phyloP scores from a whole-genome alignment of 2,113 vertebrate species.

The Psittacula cyanocephala region DNA sequence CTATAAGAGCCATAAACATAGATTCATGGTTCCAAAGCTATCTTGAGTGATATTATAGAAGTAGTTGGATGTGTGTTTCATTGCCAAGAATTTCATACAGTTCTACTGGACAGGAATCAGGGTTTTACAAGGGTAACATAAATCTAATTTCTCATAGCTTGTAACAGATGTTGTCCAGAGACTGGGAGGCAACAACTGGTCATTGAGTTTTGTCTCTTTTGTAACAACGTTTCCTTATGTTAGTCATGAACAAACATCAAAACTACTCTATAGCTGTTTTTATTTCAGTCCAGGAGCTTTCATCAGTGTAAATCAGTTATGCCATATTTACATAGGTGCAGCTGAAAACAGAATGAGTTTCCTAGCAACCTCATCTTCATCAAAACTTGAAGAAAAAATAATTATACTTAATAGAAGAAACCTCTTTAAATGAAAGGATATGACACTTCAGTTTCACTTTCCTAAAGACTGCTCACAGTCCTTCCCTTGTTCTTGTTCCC shows the following conservation, averaged over 20 bases:
- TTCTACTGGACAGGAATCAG: not conserved
- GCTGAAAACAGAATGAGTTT: not conserved
- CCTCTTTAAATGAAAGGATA: constrained; percentile 6
- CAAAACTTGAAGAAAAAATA: constrained; percentile 9
- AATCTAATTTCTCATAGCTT: not conserved
- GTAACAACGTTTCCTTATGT: not conserved
- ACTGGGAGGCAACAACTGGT: not conserved
- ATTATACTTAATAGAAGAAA: constrained; percentile 18
- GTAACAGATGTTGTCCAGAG: not conserved
- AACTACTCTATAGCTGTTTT: not conserved
- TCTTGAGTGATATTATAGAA: not conserved
- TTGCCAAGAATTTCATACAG: not conserved
- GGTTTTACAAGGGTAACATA: not conserved
- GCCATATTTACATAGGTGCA: not conserved
- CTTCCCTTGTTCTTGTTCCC: not conserved
- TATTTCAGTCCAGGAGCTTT: not conserved
- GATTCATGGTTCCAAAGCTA: not conserved
- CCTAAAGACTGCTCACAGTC: not conserved
- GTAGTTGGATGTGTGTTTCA: not conserved
- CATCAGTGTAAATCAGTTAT: not conserved
- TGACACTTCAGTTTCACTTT: not conserved
- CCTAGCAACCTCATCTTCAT: not conserved
- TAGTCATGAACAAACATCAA: not conserved
- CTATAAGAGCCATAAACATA: not conserved
- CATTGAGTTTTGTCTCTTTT: not conserved